Conservation (phyloP, 2,113 vertebrate genomes). For the Struthidea cinerea region DNA sequence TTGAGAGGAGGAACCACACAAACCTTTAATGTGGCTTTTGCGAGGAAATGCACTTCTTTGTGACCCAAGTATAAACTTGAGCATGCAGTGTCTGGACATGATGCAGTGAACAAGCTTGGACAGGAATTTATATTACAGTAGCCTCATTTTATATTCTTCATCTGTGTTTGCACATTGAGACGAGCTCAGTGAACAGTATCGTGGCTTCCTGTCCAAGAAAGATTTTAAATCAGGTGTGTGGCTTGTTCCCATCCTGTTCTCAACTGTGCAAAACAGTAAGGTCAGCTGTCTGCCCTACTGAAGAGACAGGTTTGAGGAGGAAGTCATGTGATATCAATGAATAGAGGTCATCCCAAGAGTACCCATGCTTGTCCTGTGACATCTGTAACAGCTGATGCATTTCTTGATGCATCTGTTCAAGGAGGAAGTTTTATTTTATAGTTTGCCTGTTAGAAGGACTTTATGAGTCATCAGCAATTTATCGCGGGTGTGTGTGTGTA, state of each 20-base stretch:
- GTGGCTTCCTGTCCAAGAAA: not conserved
- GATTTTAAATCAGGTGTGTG: not conserved
- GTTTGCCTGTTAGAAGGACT: not conserved
- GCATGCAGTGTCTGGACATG: not conserved
- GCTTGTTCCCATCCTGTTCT: not conserved
- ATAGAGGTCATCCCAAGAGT: not conserved
- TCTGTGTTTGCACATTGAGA: not conserved
- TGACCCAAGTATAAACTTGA: not conserved
- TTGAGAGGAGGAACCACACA: not conserved
- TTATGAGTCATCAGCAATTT: not conserved
- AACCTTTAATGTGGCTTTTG: not conserved
- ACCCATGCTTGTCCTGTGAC: not conserved
- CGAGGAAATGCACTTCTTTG: not conserved
- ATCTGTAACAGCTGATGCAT: not conserved
- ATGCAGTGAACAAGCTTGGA: not conserved
- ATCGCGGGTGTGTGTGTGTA: accelerated
- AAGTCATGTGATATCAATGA: not conserved
- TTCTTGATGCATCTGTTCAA: not conserved
- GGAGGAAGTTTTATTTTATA: not conserved
- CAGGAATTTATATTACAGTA: not conserved
- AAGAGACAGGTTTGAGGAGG: not conserved
- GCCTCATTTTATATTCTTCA: not conserved
- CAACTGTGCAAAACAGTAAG: not conserved
- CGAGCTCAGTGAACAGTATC: not conserved
- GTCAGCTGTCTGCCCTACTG: not conserved